Conservation (phyloP, 1,140 invertebrate species). For the Lepidurus arcticus region DNA sequence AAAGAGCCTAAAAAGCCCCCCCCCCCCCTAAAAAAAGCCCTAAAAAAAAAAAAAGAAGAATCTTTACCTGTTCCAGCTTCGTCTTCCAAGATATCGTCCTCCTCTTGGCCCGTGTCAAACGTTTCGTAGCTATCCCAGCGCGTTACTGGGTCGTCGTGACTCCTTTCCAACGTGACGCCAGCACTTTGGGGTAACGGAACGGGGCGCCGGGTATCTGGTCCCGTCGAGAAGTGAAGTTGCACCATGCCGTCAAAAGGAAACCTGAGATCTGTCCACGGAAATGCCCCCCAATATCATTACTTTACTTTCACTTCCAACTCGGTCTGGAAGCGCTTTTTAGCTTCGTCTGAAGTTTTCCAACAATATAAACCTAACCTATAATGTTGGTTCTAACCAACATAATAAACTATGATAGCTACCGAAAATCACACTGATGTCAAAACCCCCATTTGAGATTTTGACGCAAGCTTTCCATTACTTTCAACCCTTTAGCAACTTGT, state of each 20-base stretch:
- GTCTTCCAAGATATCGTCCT: slow-evolving; percentile 39
- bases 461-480: too few species aligned
- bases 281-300: background rate
- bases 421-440: too few species aligned
- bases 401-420: too few species aligned
- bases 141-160: slow-evolving; percentile 63
- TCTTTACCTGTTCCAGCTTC: background rate
- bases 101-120: slow-evolving; percentile 49
- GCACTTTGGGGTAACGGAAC: slow-evolving; percentile 59
- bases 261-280: slow-evolving; percentile 50
- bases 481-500: too few species aligned
- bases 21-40: too few species aligned
- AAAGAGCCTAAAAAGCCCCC: background rate
- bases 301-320: background rate
- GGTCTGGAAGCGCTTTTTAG: background rate
- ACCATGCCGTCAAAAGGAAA: slow-evolving; percentile 72
- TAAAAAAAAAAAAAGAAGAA: slow-evolving; percentile 24
- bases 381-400: too few species aligned
- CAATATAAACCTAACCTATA: too few species aligned
- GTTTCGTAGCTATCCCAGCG: slow-evolving; percentile 79
- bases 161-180: slow-evolving; percentile 54
- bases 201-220: slow-evolving; percentile 50
- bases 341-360: too few species aligned
- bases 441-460: too few species aligned
- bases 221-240: slow-evolving; percentile 70